Percentiles rank a stretch among this genome's conserved stretches.
phyloP scores from a whole-genome alignment of 2,113 vertebrate genomes.

The Psilopsiagon aymara region DNA sequence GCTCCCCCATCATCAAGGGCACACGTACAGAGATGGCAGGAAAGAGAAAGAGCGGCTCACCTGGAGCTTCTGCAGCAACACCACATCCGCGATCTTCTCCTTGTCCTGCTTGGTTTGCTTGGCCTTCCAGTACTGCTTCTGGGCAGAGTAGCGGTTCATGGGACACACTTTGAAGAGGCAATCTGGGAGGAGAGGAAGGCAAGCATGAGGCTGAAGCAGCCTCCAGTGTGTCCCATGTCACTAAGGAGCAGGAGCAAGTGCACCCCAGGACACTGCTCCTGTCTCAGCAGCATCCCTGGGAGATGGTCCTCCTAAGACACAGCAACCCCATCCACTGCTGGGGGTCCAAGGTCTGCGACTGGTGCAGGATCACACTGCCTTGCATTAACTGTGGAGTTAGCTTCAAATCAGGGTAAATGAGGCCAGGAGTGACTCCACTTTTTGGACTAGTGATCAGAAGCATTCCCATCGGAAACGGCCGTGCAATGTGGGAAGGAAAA shows the following conservation, averaged over 20 bases:
- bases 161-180: conserved; percentile 97
- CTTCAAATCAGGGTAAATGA: background rate
- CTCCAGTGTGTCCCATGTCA: background rate
- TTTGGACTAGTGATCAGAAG: background rate
- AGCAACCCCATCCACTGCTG: background rate
- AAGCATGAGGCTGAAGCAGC: background rate
- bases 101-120: conserved; percentile 98
- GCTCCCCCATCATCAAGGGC: background rate
- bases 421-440: background rate
- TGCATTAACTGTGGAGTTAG: background rate
- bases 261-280: background rate
- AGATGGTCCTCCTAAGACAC: background rate
- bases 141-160: conserved; percentile 97
- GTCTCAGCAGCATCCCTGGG: background rate
- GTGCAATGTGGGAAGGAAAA: background rate
- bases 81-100: conserved; percentile 92
- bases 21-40: rapidly evolving
- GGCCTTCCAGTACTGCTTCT: conserved; percentile 99
- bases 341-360: background rate
- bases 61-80: conserved; percentile 96
- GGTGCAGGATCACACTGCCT: background rate
- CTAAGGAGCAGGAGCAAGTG: background rate
- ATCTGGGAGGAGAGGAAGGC: conserved; percentile 73
- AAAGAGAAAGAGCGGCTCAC: conserved; percentile 58
- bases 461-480: background rate